Base-by-base conservation (phyloP, 2,113 vertebrate genomes). In the Poeciliopsis occidentalis region DNA sequence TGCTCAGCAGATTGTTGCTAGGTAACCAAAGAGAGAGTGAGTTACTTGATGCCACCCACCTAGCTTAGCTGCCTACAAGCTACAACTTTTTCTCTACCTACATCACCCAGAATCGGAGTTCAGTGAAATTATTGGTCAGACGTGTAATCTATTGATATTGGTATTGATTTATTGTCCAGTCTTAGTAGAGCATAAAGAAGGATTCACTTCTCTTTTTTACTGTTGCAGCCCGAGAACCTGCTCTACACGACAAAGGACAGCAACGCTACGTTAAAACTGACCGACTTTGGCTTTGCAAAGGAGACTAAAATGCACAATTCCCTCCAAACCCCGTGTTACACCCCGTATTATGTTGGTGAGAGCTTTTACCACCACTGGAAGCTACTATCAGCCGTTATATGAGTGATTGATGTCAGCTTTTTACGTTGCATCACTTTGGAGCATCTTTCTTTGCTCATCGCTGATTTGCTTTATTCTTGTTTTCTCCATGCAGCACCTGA, bases 261-360 rank as follows among this genome's bases (percentile, higher is more conserved):
- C 63, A 96, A 97, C 4, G 87, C 95, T 1, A 94, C 96, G 10
- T 95, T 98, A 31, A 98, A 97, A 76, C 95, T 98, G 77, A 98
- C 97, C 0, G 97, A 98, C 85, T 98, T 98, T 66, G 97, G 97
- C 73, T 98, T 98, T 88, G 96, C 97, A 79, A 98, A 98, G 91
- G 97, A 98, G 93, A 98, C 96, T 3, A 95, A 93, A 0, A 60
- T 94, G 31, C 95, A 96, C 78, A 97, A 96, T 77, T 88, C 85
- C 39, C 88, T 93, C 27, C 88, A 93, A 71, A 93, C 92, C 31
- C 92, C 92, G 24, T 93, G 92, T 66, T 93, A 91, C 67, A 93
- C 92, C 10, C 91, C 92, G 0, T 93, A 93, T 76, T 93, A 93
- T 37, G 92, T 91, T 1, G 92, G 92, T 93, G 82, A 85, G 87